Percentiles rank a stretch among this genome's conserved stretches.
Conservation (phyloP, 2,113 vertebrate species). For the Engraulis encrasicolus region DNA sequence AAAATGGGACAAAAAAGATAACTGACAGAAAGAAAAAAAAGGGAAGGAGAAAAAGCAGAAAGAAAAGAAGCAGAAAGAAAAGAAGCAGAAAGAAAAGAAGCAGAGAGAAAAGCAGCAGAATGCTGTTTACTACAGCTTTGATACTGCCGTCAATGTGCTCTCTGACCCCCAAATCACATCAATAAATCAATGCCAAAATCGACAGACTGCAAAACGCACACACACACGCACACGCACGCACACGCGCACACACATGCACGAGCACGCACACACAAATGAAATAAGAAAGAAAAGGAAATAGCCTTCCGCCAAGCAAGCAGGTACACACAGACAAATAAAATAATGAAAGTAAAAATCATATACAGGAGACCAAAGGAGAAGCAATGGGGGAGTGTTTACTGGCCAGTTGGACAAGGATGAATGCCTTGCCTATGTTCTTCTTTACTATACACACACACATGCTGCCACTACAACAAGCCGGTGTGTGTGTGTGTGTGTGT, state of each 20-base stretch:
- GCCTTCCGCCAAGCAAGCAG: not conserved
- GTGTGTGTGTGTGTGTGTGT: conserved; percentile 1
- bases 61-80: not conserved
- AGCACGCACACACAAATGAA: conserved; percentile 50
- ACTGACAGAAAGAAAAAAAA: conserved; percentile 36
- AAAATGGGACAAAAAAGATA: not conserved
- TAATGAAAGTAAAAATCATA: not conserved
- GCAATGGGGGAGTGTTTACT: no score
- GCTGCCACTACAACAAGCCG: conserved; percentile 22
- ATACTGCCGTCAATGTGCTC: conserved; percentile 59
- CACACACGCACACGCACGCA: not conserved
- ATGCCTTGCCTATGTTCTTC: no score
- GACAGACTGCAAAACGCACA: conserved; percentile 36
- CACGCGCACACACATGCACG: conserved; percentile 39
- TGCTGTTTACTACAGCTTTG: not conserved
- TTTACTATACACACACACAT: not conserved
- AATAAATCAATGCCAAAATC: conserved; percentile 70
- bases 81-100: not conserved
- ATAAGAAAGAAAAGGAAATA: conserved; percentile 27
- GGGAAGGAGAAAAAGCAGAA: not conserved
- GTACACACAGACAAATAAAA: not conserved
- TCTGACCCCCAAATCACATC: conserved; percentile 65
- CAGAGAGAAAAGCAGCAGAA: conserved; percentile 37
- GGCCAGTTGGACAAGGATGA: no score
- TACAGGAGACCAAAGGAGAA: no score